A percentile compares a stretch with the other conserved stretches of the same genome.
These are phyloP conservation scores for Ariopsis seemanni DNA, from an alignment of 2,113 vertebrate genomes.

Conservation along the genomic window DNA sequence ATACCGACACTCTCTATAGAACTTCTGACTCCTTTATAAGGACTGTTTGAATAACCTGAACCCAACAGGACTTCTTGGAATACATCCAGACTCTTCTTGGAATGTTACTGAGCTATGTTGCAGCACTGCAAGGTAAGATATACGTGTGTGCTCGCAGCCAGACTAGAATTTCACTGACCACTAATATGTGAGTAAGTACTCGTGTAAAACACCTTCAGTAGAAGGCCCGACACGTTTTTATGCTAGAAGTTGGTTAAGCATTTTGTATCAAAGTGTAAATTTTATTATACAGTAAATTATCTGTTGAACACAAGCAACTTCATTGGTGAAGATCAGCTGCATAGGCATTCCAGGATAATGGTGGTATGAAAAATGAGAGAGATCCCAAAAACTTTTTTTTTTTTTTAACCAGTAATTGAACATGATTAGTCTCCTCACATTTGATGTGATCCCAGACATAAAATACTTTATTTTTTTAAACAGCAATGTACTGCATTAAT, in stretches of 20 bases:
- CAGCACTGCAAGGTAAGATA: constrained; percentile 27
- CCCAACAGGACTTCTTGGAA: background rate
- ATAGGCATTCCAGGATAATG: background rate
- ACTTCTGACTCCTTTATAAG: background rate
- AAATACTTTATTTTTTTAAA: background rate
- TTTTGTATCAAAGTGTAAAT: no score
- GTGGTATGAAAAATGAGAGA: background rate
- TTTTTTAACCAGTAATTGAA: background rate
- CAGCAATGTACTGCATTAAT: constrained; percentile 26
- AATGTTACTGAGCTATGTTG: constrained; percentile 21
- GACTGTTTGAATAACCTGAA: background rate
- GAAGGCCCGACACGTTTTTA: background rate
- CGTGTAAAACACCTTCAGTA: background rate
- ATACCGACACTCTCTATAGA: background rate
- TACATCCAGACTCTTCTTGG: background rate
- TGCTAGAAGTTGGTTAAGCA: background rate
- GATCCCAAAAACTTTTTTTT: background rate
- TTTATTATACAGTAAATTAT: background rate
- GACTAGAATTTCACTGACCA: constrained; percentile 40
- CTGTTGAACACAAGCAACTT: background rate
- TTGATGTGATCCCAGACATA: background rate
- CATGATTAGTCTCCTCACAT: background rate
- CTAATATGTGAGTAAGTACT: constrained; percentile 6
- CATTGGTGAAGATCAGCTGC: background rate
- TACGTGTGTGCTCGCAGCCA: background rate